Evolutionary conservation across 2,113 vertebrate species (phyloP).

Genomic region (Peucedramus taeniatus): DNA sequence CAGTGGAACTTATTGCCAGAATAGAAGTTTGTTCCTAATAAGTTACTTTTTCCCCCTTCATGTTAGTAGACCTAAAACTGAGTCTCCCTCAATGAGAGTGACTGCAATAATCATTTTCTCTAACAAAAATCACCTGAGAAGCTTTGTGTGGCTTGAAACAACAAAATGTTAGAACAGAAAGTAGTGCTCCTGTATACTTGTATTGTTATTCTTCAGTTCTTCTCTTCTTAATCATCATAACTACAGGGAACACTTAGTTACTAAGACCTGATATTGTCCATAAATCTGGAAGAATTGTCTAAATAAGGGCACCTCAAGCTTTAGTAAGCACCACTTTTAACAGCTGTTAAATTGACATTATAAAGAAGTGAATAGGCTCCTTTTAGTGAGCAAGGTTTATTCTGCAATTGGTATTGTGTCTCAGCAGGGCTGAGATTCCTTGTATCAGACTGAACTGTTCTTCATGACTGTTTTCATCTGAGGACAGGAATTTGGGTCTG

Average conservation of each 20-base stretch:
- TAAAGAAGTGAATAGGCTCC: conserved; percentile 31
- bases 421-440: conserved; percentile 8
- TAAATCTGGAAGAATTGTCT: conserved; percentile 16
- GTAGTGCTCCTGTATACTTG: not conserved
- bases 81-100: not conserved
- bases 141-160: not conserved
- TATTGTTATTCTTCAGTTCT: not conserved
- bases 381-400: conserved; percentile 46
- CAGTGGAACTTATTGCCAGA: not conserved
- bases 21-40: not conserved
- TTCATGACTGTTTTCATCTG: not conserved
- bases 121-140: not conserved
- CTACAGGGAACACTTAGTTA: not conserved
- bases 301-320: not conserved
- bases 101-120: not conserved
- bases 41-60: rapidly evolving
- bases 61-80: not conserved
- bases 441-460: not conserved
- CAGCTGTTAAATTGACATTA: conserved; percentile 8
- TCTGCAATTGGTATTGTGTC: not conserved
- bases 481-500: not conserved
- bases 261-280: not conserved
- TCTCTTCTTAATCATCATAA: not conserved
- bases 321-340: conserved; percentile 37
- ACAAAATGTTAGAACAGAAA: not conserved